Evolutionary conservation across 2,113 vertebrate species (phyloP).

Genomic region (Bubo scandiacus): DNA sequence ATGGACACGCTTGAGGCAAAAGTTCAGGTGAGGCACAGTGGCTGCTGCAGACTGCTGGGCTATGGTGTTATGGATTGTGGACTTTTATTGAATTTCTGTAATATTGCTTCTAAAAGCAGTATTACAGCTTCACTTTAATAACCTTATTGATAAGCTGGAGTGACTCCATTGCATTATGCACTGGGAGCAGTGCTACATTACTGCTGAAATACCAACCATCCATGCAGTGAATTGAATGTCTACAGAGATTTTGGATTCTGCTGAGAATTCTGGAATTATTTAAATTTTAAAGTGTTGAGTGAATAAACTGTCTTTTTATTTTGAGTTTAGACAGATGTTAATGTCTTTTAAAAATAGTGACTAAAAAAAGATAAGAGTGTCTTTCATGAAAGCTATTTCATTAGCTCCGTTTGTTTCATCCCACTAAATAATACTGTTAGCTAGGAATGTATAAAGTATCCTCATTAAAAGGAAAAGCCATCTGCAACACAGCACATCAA

Average conservation of each 20-base stretch:
- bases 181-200: background rate
- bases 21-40: accelerated
- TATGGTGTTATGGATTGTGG: background rate
- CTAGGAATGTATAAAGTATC: background rate
- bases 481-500: background rate
- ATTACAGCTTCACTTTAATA: background rate
- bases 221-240: background rate
- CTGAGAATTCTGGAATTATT: background rate
- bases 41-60: background rate
- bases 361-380: background rate
- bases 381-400: background rate
- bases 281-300: background rate
- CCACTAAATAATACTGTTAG: background rate
- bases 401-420: background rate
- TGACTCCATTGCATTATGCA: background rate
- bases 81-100: background rate
- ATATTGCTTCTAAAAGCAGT: background rate
- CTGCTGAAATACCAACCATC: background rate
- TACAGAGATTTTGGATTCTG: background rate
- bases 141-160: background rate
- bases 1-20: background rate
- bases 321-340: background rate
- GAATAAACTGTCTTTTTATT: background rate
- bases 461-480: background rate
- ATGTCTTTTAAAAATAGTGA: background rate